phyloP scores from a whole-genome alignment of 2,113 vertebrate genomes.

The Heterocephalus glaber region DNA sequence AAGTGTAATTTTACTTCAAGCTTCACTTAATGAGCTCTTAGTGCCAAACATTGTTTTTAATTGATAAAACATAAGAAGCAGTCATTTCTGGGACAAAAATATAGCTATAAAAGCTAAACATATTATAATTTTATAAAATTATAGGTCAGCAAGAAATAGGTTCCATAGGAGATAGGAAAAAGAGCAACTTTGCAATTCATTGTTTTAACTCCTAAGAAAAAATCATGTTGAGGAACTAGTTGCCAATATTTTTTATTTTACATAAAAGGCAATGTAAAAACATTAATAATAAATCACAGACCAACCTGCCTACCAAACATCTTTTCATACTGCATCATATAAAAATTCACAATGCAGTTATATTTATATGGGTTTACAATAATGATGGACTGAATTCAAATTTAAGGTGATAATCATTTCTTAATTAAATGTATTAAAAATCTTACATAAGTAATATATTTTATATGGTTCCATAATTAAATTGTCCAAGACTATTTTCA shows the following conservation, averaged over 20 bases:
- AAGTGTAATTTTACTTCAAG: slow-evolving; percentile 80
- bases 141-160: slow-evolving; percentile 27
- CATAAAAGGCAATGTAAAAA: slow-evolving; percentile 76
- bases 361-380: slow-evolving; percentile 80
- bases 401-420: slow-evolving; percentile 73
- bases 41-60: slow-evolving; percentile 59
- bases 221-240: slow-evolving; percentile 73
- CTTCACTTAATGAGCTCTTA: slow-evolving; percentile 85
- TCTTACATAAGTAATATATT: slow-evolving; percentile 76
- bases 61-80: slow-evolving; percentile 30
- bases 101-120: slow-evolving; percentile 22
- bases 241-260: slow-evolving; percentile 77
- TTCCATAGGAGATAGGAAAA: slow-evolving; percentile 29
- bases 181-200: not conserved
- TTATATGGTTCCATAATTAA: slow-evolving; percentile 75
- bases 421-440: slow-evolving; percentile 55
- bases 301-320: slow-evolving; percentile 57
- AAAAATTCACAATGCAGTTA: slow-evolving; percentile 76
- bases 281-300: slow-evolving; percentile 64
- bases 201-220: slow-evolving; percentile 73
- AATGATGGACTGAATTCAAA: slow-evolving; percentile 85
- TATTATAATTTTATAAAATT: not conserved
- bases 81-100: slow-evolving; percentile 44
- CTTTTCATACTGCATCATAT: slow-evolving; percentile 62
- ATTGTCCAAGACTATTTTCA: slow-evolving; percentile 75